Evolutionary conservation across 92 coral and sea anemone genomes (phyloP).

Genomic region (Palythoa grandis): DNA sequence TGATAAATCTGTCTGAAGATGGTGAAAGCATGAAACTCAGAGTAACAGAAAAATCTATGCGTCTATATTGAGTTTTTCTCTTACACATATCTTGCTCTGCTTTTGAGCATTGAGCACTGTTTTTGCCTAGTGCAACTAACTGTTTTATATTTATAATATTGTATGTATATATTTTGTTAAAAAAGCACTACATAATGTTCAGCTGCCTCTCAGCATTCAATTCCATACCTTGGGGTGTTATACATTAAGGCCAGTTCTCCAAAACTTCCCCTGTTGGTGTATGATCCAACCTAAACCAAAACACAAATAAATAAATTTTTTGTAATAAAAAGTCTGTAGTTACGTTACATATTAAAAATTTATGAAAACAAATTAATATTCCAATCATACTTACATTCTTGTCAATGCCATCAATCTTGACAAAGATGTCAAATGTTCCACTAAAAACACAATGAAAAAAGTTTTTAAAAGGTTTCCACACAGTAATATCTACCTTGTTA

Average conservation of each 20-base stretch:
- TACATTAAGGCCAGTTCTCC: conserved; percentile 99
- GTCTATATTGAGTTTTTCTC: no score
- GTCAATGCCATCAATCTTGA: conserved; percentile 90
- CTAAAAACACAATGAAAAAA: conserved; percentile 48
- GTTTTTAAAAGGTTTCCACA: not conserved
- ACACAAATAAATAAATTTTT: not conserved
- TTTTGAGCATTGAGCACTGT: no score
- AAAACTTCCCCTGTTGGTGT: conserved; percentile 95
- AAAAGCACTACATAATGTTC: no score
- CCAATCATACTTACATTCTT: conserved; percentile 71
- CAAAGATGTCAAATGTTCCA: conserved; percentile 97
- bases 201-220: no score
- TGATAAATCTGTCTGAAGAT: no score
- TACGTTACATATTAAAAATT: not conserved
- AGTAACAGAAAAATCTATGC: no score
- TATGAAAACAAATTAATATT: not conserved
- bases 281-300: conserved; percentile 81
- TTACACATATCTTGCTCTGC: no score
- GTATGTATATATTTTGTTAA: no score
- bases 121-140: no score
- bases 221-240: conserved; percentile 91
- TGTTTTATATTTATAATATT: no score
- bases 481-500: no score
- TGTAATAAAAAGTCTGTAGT: not conserved
- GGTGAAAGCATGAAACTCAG: no score